Base-by-base conservation (phyloP, 2,113 vertebrate genomes). In the Syrmaticus mikado region DNA sequence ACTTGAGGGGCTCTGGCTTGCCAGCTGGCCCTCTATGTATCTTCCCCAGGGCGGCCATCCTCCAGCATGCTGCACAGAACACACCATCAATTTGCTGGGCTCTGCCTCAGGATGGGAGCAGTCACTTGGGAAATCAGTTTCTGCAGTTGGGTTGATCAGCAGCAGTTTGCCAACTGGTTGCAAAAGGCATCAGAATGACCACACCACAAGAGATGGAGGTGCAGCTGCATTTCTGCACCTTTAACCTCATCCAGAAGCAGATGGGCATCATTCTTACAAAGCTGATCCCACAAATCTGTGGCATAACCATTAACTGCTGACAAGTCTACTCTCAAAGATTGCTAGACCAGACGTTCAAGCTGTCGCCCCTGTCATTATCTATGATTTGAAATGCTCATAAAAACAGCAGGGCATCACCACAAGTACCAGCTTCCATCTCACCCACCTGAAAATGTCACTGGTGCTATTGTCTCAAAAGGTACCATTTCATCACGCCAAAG, bases 331-430 rank as follows among this genome's bases (percentile, higher is more conserved):
- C 50, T 30, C 30, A 50, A 8, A 4, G 32, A 13, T 36, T 50
- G 32, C 32, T n/a, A 38, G 36, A 27, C 32, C 52, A 38, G 68
- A 45, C 5, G 36, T 17, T 21, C 30, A 25, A 50, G 50, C 34
- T 11, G 5, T 43, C 27, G 36, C 43, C 25, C 17, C 11, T 27
- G 40, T 43, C 0, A 0, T 32, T 38, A n/a, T 11, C 36, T 7
- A 5, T 32, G 36, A 32, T 36, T 50, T 73, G 41, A 81, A 36
- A 36, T 27, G 27, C 13, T 38, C 43, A n/a, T 68, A 28, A n/a
- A 68, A 68, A 61, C 27, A 28, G n/a, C n/a, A 58, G 34, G 60
- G 36, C 25, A 46, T n/a, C 14, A 12, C 24, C 14, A 28, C 13
- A 53, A 65, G 27, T 24, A 13, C 15, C 45, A 24, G 5, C 28